phyloP scores from a whole-genome alignment of 1,140 invertebrate species.

The Caenorhabditis inopinata region DNA sequence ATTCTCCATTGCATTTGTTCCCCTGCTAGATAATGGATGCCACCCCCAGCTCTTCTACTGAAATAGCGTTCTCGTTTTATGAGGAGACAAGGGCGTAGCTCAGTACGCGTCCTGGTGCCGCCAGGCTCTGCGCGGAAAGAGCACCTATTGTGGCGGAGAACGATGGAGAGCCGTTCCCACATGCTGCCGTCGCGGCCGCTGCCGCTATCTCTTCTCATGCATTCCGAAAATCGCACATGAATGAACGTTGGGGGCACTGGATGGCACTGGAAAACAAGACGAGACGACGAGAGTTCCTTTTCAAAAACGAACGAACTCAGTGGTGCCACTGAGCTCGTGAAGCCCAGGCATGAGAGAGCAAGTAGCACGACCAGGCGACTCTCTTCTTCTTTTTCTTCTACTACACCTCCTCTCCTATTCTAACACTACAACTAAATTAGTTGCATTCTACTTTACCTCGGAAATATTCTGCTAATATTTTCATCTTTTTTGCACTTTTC shows the following conservation, averaged over 20 bases:
- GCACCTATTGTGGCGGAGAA: neutral
- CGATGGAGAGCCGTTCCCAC: neutral
- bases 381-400: neutral
- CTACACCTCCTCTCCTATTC: neutral
- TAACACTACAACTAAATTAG: neutral
- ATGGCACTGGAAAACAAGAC: slow-evolving; percentile 21
- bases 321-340: neutral
- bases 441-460: slow-evolving; percentile 19
- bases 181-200: neutral
- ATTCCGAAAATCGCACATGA: neutral
- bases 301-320: neutral
- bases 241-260: neutral
- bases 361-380: slow-evolving; percentile 12
- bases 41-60: neutral
- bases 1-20: neutral
- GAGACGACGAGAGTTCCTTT: slow-evolving; percentile 21
- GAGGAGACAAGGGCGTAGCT: neutral
- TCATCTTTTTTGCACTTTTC: neutral
- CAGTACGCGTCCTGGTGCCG: slow-evolving; percentile 12
- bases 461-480: neutral
- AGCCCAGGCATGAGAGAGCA: neutral
- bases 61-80: neutral
- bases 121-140: slow-evolving; percentile 25
- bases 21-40: no score
- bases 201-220: neutral